Conservation (phyloP, 2,888 invertebrate species). For the Gibbula magus region DNA sequence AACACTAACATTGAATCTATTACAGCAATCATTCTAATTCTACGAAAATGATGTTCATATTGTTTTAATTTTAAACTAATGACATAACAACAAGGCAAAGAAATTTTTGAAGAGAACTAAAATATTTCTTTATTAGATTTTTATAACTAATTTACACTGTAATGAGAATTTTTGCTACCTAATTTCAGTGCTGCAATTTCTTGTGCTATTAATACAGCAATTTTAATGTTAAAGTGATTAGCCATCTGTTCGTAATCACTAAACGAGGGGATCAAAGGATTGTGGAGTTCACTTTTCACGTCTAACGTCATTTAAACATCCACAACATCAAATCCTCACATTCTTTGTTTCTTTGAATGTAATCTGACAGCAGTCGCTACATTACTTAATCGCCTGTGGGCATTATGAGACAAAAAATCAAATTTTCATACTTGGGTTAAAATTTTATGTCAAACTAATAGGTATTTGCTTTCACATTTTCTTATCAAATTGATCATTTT, state of each 20-base stretch:
- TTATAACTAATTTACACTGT: neutral
- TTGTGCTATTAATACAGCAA: conserved; percentile 1
- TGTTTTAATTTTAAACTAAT: too few relatives aligned
- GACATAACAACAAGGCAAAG: too few relatives aligned
- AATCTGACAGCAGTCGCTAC: neutral
- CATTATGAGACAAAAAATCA: too few relatives aligned
- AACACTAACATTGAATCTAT: too few relatives aligned
- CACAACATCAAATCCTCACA: neutral
- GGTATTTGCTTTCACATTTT: conserved; percentile 1
- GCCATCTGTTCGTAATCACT: conserved; percentile 3
- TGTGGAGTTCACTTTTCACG: neutral
- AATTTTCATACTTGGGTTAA: too few relatives aligned
- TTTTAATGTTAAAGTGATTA: conserved; percentile 11
- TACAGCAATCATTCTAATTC: too few relatives aligned
- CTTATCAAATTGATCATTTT: conserved; percentile 8
- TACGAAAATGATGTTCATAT: too few relatives aligned
- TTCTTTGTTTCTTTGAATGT: neutral
- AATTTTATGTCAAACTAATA: neutral
- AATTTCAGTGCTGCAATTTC: conserved; percentile 1
- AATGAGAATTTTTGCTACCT: neutral
- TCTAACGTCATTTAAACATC: neutral
- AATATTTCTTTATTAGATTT: neutral
- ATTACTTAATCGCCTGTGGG: neutral
- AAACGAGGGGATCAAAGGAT: neutral
- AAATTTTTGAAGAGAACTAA: neutral